phyloP scores from a whole-genome alignment of 2,113 vertebrate species.

The Carollia perspicillata region DNA sequence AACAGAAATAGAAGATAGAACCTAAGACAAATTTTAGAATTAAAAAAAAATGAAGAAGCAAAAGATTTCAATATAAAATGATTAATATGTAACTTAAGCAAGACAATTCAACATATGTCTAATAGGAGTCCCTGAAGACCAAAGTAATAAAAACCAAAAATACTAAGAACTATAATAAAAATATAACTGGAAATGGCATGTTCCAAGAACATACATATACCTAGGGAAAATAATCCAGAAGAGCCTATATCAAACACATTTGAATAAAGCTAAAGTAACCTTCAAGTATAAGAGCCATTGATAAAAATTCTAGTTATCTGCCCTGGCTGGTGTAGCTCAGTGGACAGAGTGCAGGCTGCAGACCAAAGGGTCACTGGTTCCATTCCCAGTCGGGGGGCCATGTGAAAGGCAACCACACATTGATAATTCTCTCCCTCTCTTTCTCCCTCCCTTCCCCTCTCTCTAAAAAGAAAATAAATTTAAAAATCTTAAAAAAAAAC shows the following conservation, averaged over 20 bases:
- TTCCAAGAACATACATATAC: not conserved
- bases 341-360: too few relatives aligned
- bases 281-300: not conserved
- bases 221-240: not conserved
- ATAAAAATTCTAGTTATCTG: not conserved
- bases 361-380: too few relatives aligned
- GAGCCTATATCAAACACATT: not conserved
- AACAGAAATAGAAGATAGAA: not conserved
- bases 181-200: not conserved
- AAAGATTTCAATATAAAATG: not conserved
- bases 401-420: too few relatives aligned
- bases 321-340: too few relatives aligned
- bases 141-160: slow-evolving; percentile 11
- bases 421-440: too few relatives aligned
- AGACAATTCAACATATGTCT: slow-evolving; percentile 7
- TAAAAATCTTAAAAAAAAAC: too few relatives aligned
- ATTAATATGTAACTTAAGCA: not conserved
- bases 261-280: not conserved
- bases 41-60: not conserved
- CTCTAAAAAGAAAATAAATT: too few relatives aligned
- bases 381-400: too few relatives aligned
- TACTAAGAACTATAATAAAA: not conserved
- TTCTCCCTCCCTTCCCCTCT: too few relatives aligned
- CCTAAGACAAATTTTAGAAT: not conserved
- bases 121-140: not conserved